These are phyloP conservation scores for Chelmon rostratus DNA, from an alignment of 2,797 vertebrate genomes.

Conservation along the genomic window DNA sequence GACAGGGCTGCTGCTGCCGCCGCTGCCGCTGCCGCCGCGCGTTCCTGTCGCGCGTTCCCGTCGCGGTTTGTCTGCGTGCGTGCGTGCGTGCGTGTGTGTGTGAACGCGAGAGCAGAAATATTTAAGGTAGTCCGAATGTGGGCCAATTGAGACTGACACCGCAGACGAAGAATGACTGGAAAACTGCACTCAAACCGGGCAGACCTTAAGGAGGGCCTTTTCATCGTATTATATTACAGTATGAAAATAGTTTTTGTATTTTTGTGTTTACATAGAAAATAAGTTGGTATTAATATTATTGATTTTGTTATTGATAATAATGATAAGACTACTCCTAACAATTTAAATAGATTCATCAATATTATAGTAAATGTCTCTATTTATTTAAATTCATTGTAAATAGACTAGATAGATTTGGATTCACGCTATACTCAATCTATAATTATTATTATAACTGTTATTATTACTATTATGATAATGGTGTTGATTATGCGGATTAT, in stretches of 20 bases:
- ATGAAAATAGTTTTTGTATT: background rate
- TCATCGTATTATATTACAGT: background rate
- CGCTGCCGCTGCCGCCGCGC: constrained; percentile 11
- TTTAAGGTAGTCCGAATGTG: constrained; percentile 71
- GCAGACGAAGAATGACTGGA: background rate
- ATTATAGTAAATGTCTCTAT: too few species aligned
- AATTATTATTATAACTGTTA: too few species aligned
- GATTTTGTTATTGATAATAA: background rate
- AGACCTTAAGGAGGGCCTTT: constrained; percentile 55
- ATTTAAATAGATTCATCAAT: too few species aligned
- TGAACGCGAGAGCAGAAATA: constrained; percentile 34
- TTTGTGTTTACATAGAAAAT: background rate
- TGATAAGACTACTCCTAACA: too few species aligned
- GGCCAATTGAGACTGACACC: background rate
- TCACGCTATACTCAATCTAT: too few species aligned
- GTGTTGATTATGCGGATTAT: too few species aligned
- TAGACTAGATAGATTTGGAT: too few species aligned
- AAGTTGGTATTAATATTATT: too few species aligned
- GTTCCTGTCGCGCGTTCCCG: constrained; percentile 64
- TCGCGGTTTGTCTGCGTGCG: background rate
- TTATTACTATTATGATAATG: too few species aligned
- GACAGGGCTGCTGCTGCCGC: constrained; percentile 37
- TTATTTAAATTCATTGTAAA: too few species aligned
- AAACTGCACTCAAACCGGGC: background rate
- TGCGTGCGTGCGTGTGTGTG: background rate